Evolutionary conservation across 2,888 invertebrate species (phyloP).

Genomic region (Pachymerium ferrugineum): DNA sequence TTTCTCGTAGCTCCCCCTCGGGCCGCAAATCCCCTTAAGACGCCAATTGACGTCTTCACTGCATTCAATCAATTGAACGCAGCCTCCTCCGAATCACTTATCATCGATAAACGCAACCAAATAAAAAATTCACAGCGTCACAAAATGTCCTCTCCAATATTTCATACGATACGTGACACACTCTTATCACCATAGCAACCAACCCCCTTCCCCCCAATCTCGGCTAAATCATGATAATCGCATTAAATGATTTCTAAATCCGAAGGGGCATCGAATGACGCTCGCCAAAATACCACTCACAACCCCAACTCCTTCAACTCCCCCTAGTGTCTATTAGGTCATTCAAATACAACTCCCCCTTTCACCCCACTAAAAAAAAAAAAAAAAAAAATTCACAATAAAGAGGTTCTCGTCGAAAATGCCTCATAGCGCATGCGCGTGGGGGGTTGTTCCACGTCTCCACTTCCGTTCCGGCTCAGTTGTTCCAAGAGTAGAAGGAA

Average conservation of each 20-base stretch:
- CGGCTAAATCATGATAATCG: conserved; percentile 32
- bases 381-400: background rate
- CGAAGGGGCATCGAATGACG: conserved; percentile 26
- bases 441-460: conserved; percentile 25
- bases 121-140: conserved; percentile 9
- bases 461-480: conserved; percentile 29
- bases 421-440: conserved; percentile 21
- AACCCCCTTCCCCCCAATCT: conserved; percentile 28
- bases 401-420: conserved; percentile 4
- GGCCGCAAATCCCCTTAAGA: conserved; percentile 16
- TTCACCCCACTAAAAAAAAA: background rate
- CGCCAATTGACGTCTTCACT: conserved; percentile 16
- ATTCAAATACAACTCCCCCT: conserved; percentile 20
- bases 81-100: background rate
- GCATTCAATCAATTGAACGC: conserved; percentile 2
- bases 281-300: background rate
- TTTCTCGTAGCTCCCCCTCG: background rate
- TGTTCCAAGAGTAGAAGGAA: conserved; percentile 27
- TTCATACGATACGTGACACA: conserved; percentile 31
- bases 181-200: conserved; percentile 29
- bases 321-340: background rate
- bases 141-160: conserved; percentile 18
- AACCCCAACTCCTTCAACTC: background rate
- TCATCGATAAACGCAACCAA: background rate
- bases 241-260: conserved; percentile 31